Base-by-base conservation (phyloP, 2,797 vertebrate genomes). In the Mus minutoides region DNA sequence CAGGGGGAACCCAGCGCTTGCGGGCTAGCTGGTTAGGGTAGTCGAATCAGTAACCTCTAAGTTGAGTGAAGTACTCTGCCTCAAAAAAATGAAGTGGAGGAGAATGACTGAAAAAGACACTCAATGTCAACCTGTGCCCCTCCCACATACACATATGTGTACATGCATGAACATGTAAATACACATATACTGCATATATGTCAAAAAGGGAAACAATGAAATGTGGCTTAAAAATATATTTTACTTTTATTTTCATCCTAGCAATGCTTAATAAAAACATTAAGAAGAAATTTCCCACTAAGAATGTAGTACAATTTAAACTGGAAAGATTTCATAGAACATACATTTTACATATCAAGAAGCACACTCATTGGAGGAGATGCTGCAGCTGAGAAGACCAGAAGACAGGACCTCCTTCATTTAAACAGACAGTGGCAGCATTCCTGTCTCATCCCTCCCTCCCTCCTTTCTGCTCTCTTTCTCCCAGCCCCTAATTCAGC, bases 251-350 rank as follows among this genome's bases (percentile, higher is more conserved):
- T 90, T 92, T 60, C 40, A 19, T 31, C 54, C 56, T n/a, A 2
- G 78, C 94, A 37, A 54, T 29, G 22, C 26, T 85, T 77, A 84
- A 64, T 83, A 92, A 46, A 90, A 93, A 93, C 67, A 82, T n/a
- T 52, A 69, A 90, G 24, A 43, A 37, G 9, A 76, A 56, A 2
- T 21, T 75, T 64, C 19, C 78, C 16, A 6, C 21, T 11, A 64
- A 37, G 67, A 91, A 16, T 43, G 1, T 54, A 19, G 19, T 43
- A 77, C 31, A 71, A n/a, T 56, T 67, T 19, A 12, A 37, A 11
- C 40, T 84, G 54, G 71, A 34, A 24, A 76, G 37, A 76, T 76
- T 58, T 88, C 49, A 46, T 22, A 58, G 2, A 76, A 29, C 75
- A 43, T 34, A 58, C 86, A 88, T 43, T 76, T 78, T 82, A 83